Evolutionary conservation across 2,797 vertebrate species (phyloP), one percentile per base, ranked within the genome.

Genomic region (Botia kubotai): DNA sequence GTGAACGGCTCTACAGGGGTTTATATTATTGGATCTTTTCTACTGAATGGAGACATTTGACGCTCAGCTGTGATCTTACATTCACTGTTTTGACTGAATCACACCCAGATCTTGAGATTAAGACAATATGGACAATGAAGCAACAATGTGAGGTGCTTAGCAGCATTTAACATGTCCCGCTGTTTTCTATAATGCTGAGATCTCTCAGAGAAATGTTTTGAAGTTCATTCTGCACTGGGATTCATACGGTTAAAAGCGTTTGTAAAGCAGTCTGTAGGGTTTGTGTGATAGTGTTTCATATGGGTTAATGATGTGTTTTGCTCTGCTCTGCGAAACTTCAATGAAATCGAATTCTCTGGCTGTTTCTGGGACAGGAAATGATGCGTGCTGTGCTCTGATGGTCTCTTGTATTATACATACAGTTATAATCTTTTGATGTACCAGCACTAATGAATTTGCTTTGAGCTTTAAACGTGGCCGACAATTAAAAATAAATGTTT

Each of bases 241-340:
- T 23, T 62, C 17, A 62, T 23, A 17, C 2, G 33, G 10, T 36
- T 29, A 4, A 26, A 36, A 36, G 62, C 29, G 36, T 16, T 36
- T 65, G 62, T 65, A 29, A 65, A 65, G 6, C 13, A 36, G 6
- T 65, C 62, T 65, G 16, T n/a, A 36, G 23, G 12, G 23, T 63
- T 36, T 65, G 62, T 65, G 29, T 65, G 62, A n/a, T n/a, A n/a
- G n/a, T 65, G 58, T 65, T 65, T 36, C 12, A 4, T 60, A 13
- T 60, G 0, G 29, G 26, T 17, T n/a, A n/a, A n/a, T 3, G 13
- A 63, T 39, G 33, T 36, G 21, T 62, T 60, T 26, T 26, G 11
- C 21, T 39, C 0, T 3, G 10, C 29, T 29, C n/a, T n/a, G n/a
- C 19, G 55, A 19, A 57, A 57, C 55, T 57, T 21, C 8, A 53